Percentiles rank a stretch among this genome's conserved stretches.
Conservation (phyloP, 2,888 invertebrate species). For the Uloborus plumipes region DNA sequence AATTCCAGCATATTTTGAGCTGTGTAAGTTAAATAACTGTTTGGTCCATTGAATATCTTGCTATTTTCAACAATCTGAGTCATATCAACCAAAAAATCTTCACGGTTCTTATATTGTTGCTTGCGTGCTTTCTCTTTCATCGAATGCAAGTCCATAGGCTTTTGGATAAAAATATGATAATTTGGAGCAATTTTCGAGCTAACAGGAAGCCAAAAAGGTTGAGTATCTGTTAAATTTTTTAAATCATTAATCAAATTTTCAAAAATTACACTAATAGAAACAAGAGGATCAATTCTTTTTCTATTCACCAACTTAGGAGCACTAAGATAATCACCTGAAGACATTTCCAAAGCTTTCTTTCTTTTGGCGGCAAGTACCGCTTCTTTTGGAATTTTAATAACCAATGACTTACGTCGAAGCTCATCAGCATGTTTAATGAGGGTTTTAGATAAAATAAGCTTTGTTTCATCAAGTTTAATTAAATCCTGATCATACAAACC, state of each 20-base stretch:
- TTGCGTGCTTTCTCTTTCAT: constrained; percentile 91
- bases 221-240: constrained; percentile 88
- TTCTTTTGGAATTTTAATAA: constrained; percentile 84
- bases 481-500: constrained; percentile 83
- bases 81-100: constrained; percentile 94
- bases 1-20: constrained; percentile 90
- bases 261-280: constrained; percentile 85
- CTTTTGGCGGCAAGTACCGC: constrained; percentile 77
- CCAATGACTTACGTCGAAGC: constrained; percentile 82
- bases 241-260: constrained; percentile 94
- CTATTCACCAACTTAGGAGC: constrained; percentile 88
- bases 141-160: constrained; percentile 97
- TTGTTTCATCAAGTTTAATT: constrained; percentile 94
- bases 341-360: constrained; percentile 77
- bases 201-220: constrained; percentile 93
- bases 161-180: constrained; percentile 90
- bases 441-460: constrained; percentile 89
- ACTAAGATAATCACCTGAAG: constrained; percentile 91
- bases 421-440: constrained; percentile 90
- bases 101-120: constrained; percentile 92
- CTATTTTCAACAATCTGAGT: constrained; percentile 97
- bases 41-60: constrained; percentile 88
- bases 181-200: constrained; percentile 94
- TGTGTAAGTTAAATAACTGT: constrained; percentile 86
- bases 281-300: constrained; percentile 93